These are phyloP conservation scores for Drosophila miranda DNA, from an alignment of 1,140 invertebrate genomes.

Conservation along the genomic window DNA sequence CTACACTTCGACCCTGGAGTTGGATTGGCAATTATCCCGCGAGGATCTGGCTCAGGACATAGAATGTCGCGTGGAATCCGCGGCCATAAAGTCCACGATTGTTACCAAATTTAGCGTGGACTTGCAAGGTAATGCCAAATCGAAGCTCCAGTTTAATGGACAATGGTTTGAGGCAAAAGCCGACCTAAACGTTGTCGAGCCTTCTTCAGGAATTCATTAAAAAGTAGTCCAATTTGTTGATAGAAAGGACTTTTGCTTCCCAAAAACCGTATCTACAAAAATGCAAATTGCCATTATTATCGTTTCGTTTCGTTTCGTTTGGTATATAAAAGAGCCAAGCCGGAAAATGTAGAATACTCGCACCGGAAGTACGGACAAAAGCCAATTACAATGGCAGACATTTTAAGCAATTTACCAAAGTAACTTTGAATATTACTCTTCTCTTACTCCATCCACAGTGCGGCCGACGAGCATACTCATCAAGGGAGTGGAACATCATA, in stretches of 20 bases:
- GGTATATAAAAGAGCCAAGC: constrained; percentile 22
- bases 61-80: constrained; percentile 90
- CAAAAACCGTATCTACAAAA: constrained; percentile 17
- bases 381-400: constrained; percentile 50
- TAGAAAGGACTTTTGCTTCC: constrained; percentile 1
- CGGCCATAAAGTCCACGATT: constrained; percentile 85
- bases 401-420: constrained; percentile 73
- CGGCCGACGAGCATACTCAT: constrained; percentile 89
- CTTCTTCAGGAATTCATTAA: not conserved
- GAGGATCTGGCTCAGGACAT: constrained; percentile 90
- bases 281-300: constrained; percentile 67
- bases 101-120: constrained; percentile 87
- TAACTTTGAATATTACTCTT: constrained; percentile 9
- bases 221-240: not conserved
- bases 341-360: not conserved
- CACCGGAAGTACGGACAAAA: constrained; percentile 41
- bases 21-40: constrained; percentile 88
- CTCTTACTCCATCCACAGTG: constrained; percentile 83
- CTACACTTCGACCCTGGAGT: constrained; percentile 85
- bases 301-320: constrained; percentile 39
- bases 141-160: constrained; percentile 2
- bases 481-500: constrained; percentile 88
- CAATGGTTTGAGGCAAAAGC: not conserved
- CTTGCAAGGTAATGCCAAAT: constrained; percentile 87
- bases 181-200: no score